These are phyloP conservation scores for Camponotus pennsylvanicus DNA, from an alignment of 1,140 invertebrate genomes.

Conservation along the genomic window DNA sequence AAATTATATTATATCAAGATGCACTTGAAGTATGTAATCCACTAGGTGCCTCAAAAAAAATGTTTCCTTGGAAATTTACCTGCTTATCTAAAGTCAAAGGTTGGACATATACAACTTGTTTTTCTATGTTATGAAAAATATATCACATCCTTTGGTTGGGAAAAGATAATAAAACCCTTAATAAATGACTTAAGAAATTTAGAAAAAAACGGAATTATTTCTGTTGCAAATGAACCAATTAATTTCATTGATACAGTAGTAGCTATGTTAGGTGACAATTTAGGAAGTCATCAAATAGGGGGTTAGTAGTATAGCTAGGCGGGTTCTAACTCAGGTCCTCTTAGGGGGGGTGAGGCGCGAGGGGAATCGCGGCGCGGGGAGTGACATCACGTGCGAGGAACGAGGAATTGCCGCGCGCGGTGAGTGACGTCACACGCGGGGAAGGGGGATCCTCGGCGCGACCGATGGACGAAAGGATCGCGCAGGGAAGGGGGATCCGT, in stretches of 20 bases:
- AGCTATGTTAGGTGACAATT: conserved; percentile 18
- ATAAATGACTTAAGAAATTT: neutral
- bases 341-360: too few relatives aligned
- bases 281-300: conserved; percentile 37
- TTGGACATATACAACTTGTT: conserved; percentile 18
- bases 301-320: too few relatives aligned
- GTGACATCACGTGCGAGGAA: too few relatives aligned
- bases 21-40: conserved; percentile 16
- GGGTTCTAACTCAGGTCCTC: too few relatives aligned
- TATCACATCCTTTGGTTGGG: conserved; percentile 22
- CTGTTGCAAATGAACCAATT: neutral
- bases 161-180: neutral
- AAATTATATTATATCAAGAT: conserved; percentile 38
- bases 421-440: too few relatives aligned
- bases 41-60: neutral
- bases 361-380: too few relatives aligned
- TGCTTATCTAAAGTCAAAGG: conserved; percentile 20
- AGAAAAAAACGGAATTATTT: conserved; percentile 26
- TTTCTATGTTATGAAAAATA: conserved; percentile 21
- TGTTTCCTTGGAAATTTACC: conserved; percentile 21
- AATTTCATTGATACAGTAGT: conserved; percentile 22
- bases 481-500: too few relatives aligned
- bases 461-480: too few relatives aligned
- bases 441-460: too few relatives aligned
- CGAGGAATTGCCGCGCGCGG: too few relatives aligned